Evolutionary conservation across 2,797 vertebrate species (phyloP).

Genomic region (Austrolebias charrua): DNA sequence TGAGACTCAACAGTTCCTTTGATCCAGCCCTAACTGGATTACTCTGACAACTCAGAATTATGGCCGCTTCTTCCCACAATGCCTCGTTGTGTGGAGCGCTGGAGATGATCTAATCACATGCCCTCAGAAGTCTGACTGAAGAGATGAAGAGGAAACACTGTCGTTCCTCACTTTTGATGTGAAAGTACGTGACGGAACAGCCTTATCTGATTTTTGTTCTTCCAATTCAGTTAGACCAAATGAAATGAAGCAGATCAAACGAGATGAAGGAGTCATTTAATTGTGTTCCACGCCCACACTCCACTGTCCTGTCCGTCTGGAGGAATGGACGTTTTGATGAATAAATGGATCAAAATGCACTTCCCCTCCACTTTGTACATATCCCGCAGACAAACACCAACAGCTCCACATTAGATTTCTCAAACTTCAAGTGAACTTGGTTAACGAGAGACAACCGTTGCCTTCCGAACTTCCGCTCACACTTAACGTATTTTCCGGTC

Average conservation of each 20-base stretch:
- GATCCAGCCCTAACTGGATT: slow-evolving; percentile 61
- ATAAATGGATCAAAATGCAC: slow-evolving; percentile 37
- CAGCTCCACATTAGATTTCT: slow-evolving; percentile 5
- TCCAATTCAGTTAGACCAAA: slow-evolving; percentile 67
- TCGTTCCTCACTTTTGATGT: slow-evolving; percentile 73
- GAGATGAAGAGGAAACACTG: slow-evolving; percentile 70
- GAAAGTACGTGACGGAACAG: slow-evolving; percentile 65
- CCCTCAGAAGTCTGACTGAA: slow-evolving; percentile 65
- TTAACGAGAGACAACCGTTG: slow-evolving; percentile 57
- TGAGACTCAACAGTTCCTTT: slow-evolving; percentile 50
- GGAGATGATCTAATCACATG: slow-evolving; percentile 71
- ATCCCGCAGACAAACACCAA: slow-evolving; percentile 17
- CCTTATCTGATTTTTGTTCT: slow-evolving; percentile 68
- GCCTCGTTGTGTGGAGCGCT: slow-evolving; percentile 63
- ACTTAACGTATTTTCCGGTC: no score
- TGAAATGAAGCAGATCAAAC: slow-evolving; percentile 71
- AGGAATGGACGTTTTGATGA: slow-evolving; percentile 46
- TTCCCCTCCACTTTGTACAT: slow-evolving; percentile 11
- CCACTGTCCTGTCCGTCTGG: slow-evolving; percentile 34
- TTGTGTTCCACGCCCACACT: slow-evolving; percentile 64
- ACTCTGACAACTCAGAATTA: slow-evolving; percentile 62
- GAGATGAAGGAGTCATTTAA: slow-evolving; percentile 60
- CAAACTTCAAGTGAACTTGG: slow-evolving; percentile 19
- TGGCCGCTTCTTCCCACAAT: slow-evolving; percentile 57
- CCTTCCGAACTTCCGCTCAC: not conserved